Evolutionary conservation across 2,888 invertebrate genomes (phyloP).

Genomic region (Molorchus minor): DNA sequence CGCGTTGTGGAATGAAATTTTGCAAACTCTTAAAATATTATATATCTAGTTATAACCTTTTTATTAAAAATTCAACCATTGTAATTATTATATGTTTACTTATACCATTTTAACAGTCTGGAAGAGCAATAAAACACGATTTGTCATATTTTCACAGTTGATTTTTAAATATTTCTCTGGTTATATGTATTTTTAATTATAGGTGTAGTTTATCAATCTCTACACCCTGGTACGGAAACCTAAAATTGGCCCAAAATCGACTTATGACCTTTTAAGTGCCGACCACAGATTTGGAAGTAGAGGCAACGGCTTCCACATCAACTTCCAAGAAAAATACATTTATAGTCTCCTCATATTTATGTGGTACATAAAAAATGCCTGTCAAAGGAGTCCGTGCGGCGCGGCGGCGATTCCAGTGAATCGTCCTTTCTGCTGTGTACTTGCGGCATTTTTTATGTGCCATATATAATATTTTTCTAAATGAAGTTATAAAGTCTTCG

Average conservation of each 20-base stretch:
- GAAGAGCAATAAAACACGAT: not conserved
- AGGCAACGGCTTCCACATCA: too few species aligned
- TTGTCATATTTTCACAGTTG: not conserved
- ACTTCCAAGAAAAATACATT: too few species aligned
- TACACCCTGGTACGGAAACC: not conserved
- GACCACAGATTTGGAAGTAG: too few species aligned
- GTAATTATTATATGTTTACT: not conserved
- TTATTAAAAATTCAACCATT: not conserved
- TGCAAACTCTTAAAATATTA: not conserved
- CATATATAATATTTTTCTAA: too few species aligned
- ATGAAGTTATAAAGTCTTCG: too few species aligned
- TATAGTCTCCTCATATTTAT: too few species aligned
- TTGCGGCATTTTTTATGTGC: too few species aligned
- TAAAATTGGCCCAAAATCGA: not conserved
- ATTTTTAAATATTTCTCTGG: not conserved
- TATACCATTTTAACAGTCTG: not conserved
- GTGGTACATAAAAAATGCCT: too few species aligned
- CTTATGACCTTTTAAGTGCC: not conserved
- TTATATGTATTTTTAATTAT: not conserved
- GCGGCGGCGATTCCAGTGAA: too few species aligned
- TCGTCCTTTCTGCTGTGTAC: too few species aligned
- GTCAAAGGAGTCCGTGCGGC: too few species aligned
- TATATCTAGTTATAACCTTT: not conserved
- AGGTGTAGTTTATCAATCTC: not conserved
- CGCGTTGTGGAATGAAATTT: not conserved